A percentile compares a stretch with the other conserved stretches of the same genome.
These are phyloP conservation scores for Sitobion miscanthi DNA, from an alignment of 1,140 invertebrate genomes.

Conservation along the genomic window DNA sequence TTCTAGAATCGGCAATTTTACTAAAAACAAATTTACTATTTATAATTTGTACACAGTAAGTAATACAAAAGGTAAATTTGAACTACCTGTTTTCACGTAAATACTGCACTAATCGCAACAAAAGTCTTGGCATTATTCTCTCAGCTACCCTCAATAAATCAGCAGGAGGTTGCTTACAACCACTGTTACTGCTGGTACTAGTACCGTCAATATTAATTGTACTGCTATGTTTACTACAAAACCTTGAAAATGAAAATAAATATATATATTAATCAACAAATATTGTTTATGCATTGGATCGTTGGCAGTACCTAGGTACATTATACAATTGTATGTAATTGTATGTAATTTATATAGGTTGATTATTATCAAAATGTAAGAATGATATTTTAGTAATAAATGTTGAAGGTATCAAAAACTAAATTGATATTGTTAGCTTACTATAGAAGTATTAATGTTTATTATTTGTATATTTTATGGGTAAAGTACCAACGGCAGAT, in stretches of 20 bases:
- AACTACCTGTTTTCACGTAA: slow-evolving; percentile 77
- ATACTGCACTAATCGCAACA: slow-evolving; percentile 87
- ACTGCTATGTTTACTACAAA: slow-evolving; percentile 89
- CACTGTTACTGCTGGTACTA: slow-evolving; percentile 67
- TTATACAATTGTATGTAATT: background rate
- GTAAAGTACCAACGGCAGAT: too few relatives aligned
- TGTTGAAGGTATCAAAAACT: background rate
- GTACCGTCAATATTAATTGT: slow-evolving; percentile 75
- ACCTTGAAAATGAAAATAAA: slow-evolving; percentile 68
- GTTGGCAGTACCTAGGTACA: background rate
- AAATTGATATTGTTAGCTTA: background rate
- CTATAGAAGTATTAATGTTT: background rate
- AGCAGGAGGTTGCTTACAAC: slow-evolving; percentile 68
- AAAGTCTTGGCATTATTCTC: slow-evolving; percentile 90
- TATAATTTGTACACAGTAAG: background rate
- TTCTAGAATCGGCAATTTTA: slow-evolving; percentile 24
- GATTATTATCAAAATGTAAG: background rate
- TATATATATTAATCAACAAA: background rate
- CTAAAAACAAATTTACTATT: background rate
- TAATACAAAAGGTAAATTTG: background rate
- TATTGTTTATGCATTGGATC: background rate
- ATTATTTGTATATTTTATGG: too few relatives aligned
- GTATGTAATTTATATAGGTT: background rate
- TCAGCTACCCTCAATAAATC: slow-evolving; percentile 91
- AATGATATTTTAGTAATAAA: background rate